Base-by-base conservation (phyloP, 2,797 vertebrate genomes). In the Erethizon dorsatum region DNA sequence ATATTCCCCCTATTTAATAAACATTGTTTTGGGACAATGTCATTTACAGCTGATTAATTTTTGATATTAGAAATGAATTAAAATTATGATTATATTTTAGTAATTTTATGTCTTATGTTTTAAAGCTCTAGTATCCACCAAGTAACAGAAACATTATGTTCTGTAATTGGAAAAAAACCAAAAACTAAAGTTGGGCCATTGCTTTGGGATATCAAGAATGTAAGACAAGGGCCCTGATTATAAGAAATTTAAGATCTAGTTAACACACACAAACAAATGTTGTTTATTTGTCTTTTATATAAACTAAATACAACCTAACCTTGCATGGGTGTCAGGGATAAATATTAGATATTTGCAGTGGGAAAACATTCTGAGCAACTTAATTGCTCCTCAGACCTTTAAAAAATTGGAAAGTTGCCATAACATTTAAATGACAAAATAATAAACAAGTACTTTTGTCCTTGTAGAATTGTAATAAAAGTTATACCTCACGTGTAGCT, bases 401-500 rank as follows among this genome's bases (percentile, higher is more conserved):
- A 88, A 83, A 79, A 73, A 79, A 91, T 52, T 93, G 52, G 47
- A 59, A 92, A 90, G 47, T 85, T 88, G 67, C 31, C 63, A 37
- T 73, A 89, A 71, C 88, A 59, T 59, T 94, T 80, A 93, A 93
- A 95, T 90, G 90, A 94, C 78, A 90, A 84, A 93, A 92, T 88
- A 91, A 80, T 57, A 57, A 82, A 93, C 90, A 90, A 85, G 63
- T 33, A 80, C 13, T 85, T 96, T 57, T 69, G 61, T 50, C 83
- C 86, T 92, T 94, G 59, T 73, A 94, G 93, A 90, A 94, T 91
- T 96, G 65, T 54, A 45, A 86, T 83, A 80, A 92, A 96, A 94
- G 63, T 91, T 89, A 88, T 47, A 63, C 28, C 77, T 97, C 83
- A 91, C 63, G 7, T 95, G 96, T 82, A 94, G 54, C 96, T 97